phyloP scores from a whole-genome alignment of 2,113 vertebrate species.

The Euleptes europaea region DNA sequence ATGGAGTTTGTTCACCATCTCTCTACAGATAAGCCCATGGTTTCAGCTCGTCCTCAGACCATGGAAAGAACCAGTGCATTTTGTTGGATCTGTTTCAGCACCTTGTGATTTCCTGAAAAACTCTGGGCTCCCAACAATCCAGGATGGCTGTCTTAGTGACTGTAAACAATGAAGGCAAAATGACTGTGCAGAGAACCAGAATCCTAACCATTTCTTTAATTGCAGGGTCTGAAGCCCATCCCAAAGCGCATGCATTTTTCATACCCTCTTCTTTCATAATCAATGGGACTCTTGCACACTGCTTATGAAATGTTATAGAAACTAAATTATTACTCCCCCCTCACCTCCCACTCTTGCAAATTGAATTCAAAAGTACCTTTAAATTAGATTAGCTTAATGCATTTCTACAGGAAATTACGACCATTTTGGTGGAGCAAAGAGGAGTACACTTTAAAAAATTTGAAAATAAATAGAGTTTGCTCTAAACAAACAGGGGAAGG shows the following conservation, averaged over 20 bases:
- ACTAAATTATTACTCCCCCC: slow-evolving; percentile 6
- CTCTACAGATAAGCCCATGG: not conserved
- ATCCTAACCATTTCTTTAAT: not conserved
- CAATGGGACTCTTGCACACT: slow-evolving; percentile 9
- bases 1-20: slow-evolving; percentile 2
- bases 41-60: not conserved
- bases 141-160: not conserved
- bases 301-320: slow-evolving; percentile 25
- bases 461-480: slow-evolving; percentile 7
- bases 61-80: not conserved
- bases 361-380: slow-evolving; percentile 19
- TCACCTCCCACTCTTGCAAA: slow-evolving; percentile 18
- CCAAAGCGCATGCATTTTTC: not conserved
- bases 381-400: slow-evolving; percentile 36
- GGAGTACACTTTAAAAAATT: not conserved
- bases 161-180: not conserved
- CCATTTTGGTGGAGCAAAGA: not conserved
- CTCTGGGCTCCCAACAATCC: not conserved
- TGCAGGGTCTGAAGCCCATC: not conserved
- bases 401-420: slow-evolving; percentile 33
- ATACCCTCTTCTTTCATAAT: not conserved
- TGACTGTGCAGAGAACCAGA: not conserved
- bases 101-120: not conserved
- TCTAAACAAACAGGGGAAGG: not conserved
- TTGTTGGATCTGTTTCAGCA: not conserved